Evolutionary conservation across 2,888 invertebrate genomes (phyloP).

Genomic region (Callinectes sapidus): DNA sequence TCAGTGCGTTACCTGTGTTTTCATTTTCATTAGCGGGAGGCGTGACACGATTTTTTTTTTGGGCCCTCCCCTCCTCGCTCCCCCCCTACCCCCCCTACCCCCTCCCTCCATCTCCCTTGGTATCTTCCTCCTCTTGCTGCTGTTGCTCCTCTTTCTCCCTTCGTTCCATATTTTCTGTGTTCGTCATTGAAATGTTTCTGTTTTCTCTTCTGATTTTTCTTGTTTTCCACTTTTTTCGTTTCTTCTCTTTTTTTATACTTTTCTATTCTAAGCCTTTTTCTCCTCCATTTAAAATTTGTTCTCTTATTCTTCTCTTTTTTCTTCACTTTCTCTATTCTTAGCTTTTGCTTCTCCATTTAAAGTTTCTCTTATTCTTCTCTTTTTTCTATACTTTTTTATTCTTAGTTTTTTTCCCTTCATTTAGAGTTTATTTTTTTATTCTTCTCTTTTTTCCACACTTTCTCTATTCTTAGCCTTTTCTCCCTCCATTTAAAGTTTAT

Average conservation of each 20-base stretch:
- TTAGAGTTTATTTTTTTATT: too few species aligned
- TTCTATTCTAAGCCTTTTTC: too few species aligned
- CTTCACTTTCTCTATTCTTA: background rate
- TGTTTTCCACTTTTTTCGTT: background rate
- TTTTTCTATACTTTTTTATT: background rate
- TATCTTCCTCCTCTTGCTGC: background rate
- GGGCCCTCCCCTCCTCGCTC: background rate
- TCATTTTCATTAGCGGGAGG: slow-evolving; percentile 18
- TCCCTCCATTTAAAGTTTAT: background rate
- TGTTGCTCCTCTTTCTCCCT: background rate
- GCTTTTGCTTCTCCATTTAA: background rate
- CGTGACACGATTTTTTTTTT: background rate
- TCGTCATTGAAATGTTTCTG: background rate
- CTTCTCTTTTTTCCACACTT: background rate
- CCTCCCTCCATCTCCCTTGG: background rate
- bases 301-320: too few species aligned
- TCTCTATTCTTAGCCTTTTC: background rate
- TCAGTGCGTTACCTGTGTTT: slow-evolving; percentile 26
- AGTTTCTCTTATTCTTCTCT: too few species aligned
- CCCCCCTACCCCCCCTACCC: background rate
- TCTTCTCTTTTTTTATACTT: background rate
- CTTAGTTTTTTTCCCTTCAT: too few species aligned
- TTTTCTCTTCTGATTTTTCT: background rate
- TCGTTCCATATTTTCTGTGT: background rate
- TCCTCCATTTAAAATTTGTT: too few species aligned